Percentiles rank a stretch among this genome's conserved stretches.
These are phyloP conservation scores for Luperina nickerlii DNA, from an alignment of 2,888 invertebrate species.

Conservation along the genomic window DNA sequence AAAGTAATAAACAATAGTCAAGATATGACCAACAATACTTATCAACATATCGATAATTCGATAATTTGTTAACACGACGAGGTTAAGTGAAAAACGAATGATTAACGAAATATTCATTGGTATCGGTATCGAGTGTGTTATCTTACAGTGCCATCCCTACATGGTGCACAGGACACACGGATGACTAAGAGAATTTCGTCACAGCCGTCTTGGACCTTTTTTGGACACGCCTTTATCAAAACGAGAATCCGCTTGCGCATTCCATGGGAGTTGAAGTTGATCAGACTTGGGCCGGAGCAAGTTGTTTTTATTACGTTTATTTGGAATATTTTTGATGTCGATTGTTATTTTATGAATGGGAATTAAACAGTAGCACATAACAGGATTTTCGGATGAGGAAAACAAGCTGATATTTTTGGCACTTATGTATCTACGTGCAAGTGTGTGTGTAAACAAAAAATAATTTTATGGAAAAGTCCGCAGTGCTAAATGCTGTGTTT, in stretches of 20 bases:
- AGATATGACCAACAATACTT: constrained; percentile 6
- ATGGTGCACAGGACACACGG: constrained; percentile 32
- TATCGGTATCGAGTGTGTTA: constrained; percentile 3
- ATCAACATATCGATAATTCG: constrained; percentile 2
- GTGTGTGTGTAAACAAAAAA: background rate
- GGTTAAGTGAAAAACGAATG: constrained; percentile 36
- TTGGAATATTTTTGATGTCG: constrained; percentile 15
- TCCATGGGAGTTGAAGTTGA: constrained; percentile 14
- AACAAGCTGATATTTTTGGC: background rate
- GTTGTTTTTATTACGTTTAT: constrained; percentile 10
- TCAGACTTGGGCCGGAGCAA: background rate
- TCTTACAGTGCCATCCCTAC: constrained; percentile 35
- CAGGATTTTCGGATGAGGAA: background rate
- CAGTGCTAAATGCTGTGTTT: background rate
- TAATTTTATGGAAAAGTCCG: background rate
- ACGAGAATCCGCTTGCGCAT: constrained; percentile 37
- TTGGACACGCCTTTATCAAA: constrained; percentile 16
- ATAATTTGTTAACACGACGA: constrained; percentile 6
- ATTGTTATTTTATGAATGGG: constrained; percentile 7
- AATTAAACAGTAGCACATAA: background rate
- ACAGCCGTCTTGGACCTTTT: constrained; percentile 32
- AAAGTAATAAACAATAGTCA: constrained; percentile 12
- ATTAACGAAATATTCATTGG: background rate
- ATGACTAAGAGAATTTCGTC: constrained; percentile 51
- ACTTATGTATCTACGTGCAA: no score